A percentile compares a stretch with the other conserved stretches of the same genome.
Evolutionary conservation across 2,113 vertebrate species (phyloP).

Genomic region (Nanger granti): DNA sequence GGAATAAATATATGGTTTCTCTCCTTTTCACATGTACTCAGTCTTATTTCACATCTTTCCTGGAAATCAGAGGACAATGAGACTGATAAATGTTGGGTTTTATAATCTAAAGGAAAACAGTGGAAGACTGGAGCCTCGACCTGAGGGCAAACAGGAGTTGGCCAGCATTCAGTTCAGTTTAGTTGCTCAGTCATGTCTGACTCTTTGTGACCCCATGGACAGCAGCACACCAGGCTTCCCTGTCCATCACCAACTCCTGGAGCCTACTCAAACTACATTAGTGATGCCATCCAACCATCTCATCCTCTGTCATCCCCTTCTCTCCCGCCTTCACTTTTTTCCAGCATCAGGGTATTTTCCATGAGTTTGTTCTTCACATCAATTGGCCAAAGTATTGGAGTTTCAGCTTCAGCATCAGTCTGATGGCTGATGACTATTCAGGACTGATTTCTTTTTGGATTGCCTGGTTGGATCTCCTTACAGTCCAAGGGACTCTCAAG

Average conservation of each 20-base stretch:
- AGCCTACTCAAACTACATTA: neutral
- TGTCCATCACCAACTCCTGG: neutral
- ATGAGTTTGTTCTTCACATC: neutral
- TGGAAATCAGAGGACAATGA: neutral
- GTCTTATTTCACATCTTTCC: neutral
- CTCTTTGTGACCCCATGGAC: neutral
- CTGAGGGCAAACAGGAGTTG: neutral
- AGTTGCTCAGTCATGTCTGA: neutral
- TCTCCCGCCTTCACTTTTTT: accelerated
- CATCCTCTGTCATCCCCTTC: neutral
- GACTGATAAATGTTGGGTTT: neutral
- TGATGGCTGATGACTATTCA: neutral
- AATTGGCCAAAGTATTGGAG: neutral
- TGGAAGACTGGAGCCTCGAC: accelerated
- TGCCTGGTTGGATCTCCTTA: neutral
- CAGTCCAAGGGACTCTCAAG: neutral
- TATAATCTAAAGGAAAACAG: neutral
- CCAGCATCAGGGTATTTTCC: neutral
- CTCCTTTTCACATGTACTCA: neutral
- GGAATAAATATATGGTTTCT: neutral
- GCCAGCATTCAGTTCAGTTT: neutral
- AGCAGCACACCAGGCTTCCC: neutral
- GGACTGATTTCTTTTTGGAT: neutral
- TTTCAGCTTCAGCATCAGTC: neutral
- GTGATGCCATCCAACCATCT: neutral